Evolutionary conservation across 2,797 vertebrate species (phyloP).

Genomic region (Onychomys arenicola): DNA sequence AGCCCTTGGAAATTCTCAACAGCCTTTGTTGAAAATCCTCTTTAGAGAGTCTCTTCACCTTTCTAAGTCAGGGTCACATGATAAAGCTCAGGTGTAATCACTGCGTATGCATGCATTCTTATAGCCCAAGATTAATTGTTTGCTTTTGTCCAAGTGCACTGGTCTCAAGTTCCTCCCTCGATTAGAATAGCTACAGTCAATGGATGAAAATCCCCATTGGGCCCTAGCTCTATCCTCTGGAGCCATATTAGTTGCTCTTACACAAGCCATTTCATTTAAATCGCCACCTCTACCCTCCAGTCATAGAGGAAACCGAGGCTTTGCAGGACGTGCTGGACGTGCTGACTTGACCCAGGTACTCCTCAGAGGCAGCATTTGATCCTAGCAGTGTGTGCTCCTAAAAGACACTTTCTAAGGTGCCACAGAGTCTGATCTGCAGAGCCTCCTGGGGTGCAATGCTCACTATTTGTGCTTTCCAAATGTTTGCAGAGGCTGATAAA

Average conservation of each 20-base stretch:
- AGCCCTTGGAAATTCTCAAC: accelerated
- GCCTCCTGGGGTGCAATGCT: neutral
- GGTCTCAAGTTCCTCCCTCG: neutral
- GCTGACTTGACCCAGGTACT: neutral
- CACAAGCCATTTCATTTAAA: neutral
- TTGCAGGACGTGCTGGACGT: neutral
- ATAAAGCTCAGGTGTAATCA: neutral
- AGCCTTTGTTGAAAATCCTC: neutral
- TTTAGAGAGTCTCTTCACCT: neutral
- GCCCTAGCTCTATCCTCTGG: neutral
- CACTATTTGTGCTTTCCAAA: neutral
- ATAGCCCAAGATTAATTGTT: neutral
- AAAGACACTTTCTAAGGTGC: neutral
- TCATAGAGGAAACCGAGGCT: neutral
- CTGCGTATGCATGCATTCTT: neutral
- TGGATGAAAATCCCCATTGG: neutral
- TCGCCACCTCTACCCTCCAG: neutral
- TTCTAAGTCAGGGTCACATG: neutral
- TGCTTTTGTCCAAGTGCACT: neutral
- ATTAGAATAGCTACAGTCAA: neutral
- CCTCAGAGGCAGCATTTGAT: neutral
- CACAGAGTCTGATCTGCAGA: neutral
- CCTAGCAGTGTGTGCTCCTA: neutral
- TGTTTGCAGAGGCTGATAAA: neutral
- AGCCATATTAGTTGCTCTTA: neutral